Evolutionary conservation across 2,113 vertebrate genomes (phyloP).

Genomic region (Datnioides undecimradiatus): DNA sequence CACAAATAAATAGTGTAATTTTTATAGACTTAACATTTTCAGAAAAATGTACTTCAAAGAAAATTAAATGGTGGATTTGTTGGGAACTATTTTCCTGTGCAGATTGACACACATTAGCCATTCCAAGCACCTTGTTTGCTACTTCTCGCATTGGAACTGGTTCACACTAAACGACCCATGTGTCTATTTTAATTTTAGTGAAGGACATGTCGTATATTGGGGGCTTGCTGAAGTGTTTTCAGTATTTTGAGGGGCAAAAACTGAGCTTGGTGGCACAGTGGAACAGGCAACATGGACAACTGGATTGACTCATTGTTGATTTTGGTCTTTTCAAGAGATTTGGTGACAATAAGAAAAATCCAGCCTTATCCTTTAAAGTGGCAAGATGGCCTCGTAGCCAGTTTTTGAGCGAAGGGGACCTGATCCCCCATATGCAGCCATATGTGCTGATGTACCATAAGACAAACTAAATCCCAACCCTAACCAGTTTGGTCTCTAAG

Average conservation of each 20-base stretch:
- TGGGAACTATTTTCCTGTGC: not conserved
- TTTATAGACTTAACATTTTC: not conserved
- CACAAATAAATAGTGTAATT: not conserved
- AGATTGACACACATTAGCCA: not conserved
- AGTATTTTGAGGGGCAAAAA: not conserved
- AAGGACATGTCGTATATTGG: not conserved
- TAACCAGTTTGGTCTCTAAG: not conserved
- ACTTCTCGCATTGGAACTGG: too few species aligned
- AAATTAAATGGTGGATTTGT: not conserved
- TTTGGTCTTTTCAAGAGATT: slow-evolving; percentile 19
- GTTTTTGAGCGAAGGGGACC: slow-evolving; percentile 4
- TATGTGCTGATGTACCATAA: slow-evolving; percentile 26
- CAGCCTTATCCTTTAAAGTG: slow-evolving; percentile 10
- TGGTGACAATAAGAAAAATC: not conserved
- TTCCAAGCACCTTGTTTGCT: too few species aligned
- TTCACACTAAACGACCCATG: not conserved
- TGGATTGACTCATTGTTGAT: slow-evolving; percentile 2
- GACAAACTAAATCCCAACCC: not conserved
- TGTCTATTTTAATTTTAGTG: not conserved
- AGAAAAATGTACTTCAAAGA: not conserved
- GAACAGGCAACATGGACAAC: not conserved
- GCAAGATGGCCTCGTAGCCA: slow-evolving; percentile 22
- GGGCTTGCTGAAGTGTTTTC: not conserved
- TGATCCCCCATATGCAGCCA: not conserved
- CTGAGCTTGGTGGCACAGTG: not conserved